phyloP scores from a whole-genome alignment of 2,888 invertebrate genomes.

The Drosophila tripunctata region DNA sequence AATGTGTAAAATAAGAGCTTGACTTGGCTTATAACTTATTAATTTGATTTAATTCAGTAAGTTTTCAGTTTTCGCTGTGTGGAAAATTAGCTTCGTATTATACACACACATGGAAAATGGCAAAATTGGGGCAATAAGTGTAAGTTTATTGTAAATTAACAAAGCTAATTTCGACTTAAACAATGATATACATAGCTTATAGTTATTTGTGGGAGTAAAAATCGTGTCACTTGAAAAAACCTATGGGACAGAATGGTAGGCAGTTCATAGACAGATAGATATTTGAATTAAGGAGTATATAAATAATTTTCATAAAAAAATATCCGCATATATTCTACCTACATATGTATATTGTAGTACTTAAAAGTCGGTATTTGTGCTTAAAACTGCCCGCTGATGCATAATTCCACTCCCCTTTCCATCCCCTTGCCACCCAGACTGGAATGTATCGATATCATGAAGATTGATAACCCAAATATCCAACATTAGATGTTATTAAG shows the following conservation, averaged over 20 bases:
- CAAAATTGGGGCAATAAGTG: constrained; percentile 30
- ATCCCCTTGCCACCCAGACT: not conserved
- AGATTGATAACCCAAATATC: constrained; percentile 58
- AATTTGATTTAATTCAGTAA: constrained; percentile 69
- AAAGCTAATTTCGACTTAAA: constrained; percentile 13
- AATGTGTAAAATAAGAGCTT: constrained; percentile 26
- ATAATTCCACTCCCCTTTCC: too few relatives aligned
- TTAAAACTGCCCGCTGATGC: too few relatives aligned
- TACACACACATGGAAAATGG: constrained; percentile 12
- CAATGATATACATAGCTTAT: not conserved
- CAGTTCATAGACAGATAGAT: too few relatives aligned
- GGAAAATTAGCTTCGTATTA: constrained; percentile 57
- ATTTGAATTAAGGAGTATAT: too few relatives aligned
- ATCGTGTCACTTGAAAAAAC: too few relatives aligned
- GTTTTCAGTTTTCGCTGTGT: constrained; percentile 51
- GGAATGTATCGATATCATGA: constrained; percentile 32
- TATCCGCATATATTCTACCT: too few relatives aligned
- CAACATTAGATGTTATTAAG: constrained; percentile 25
- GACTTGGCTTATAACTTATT: constrained; percentile 47
- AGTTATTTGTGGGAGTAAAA: not conserved
- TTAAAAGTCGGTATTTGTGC: not conserved
- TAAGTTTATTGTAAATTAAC: constrained; percentile 10
- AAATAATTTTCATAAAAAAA: too few relatives aligned
- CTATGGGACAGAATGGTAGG: too few relatives aligned
- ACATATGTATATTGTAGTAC: too few relatives aligned